Evolutionary conservation across 1,140 invertebrate genomes (phyloP).

Genomic region (Micrasema minimum): DNA sequence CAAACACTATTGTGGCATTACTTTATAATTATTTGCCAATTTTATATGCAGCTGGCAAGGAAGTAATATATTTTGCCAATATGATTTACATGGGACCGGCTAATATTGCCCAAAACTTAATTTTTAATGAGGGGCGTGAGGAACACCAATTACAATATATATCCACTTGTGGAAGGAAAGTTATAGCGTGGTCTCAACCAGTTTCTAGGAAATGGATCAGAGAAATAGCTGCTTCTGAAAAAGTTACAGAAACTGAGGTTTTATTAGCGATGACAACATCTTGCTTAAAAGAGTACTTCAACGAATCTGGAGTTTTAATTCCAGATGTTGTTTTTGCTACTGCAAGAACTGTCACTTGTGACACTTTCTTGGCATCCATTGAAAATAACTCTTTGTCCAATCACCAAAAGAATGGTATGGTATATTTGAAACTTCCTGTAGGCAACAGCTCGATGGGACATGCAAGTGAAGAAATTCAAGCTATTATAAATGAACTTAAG

Average conservation of each 20-base stretch:
- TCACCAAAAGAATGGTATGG: slow-evolving; percentile 66
- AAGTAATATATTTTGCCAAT: slow-evolving; percentile 67
- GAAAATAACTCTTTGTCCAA: slow-evolving; percentile 64
- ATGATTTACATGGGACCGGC: slow-evolving; percentile 69
- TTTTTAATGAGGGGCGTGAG: slow-evolving; percentile 61
- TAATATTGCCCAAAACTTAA: slow-evolving; percentile 70
- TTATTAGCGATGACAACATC: slow-evolving; percentile 72
- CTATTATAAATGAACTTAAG: slow-evolving; percentile 70
- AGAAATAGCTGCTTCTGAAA: slow-evolving; percentile 69
- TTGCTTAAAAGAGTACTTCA: slow-evolving; percentile 73
- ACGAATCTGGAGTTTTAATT: slow-evolving; percentile 63
- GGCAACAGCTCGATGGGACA: slow-evolving; percentile 62
- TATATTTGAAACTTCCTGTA: slow-evolving; percentile 70
- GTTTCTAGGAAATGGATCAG: slow-evolving; percentile 66
- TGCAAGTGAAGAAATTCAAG: slow-evolving; percentile 58
- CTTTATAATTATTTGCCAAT: slow-evolving; percentile 70
- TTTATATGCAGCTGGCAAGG: slow-evolving; percentile 66
- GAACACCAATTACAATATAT: slow-evolving; percentile 74
- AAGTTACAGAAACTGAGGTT: slow-evolving; percentile 76
- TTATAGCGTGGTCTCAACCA: slow-evolving; percentile 79
- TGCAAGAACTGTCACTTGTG: slow-evolving; percentile 63
- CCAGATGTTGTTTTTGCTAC: slow-evolving; percentile 69
- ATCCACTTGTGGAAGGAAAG: slow-evolving; percentile 80
- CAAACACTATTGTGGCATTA: slow-evolving; percentile 60
- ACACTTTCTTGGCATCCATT: slow-evolving; percentile 64